These are phyloP conservation scores for Desmodus rotundus DNA, from an alignment of 2,113 vertebrate species.

Conservation along the genomic window DNA sequence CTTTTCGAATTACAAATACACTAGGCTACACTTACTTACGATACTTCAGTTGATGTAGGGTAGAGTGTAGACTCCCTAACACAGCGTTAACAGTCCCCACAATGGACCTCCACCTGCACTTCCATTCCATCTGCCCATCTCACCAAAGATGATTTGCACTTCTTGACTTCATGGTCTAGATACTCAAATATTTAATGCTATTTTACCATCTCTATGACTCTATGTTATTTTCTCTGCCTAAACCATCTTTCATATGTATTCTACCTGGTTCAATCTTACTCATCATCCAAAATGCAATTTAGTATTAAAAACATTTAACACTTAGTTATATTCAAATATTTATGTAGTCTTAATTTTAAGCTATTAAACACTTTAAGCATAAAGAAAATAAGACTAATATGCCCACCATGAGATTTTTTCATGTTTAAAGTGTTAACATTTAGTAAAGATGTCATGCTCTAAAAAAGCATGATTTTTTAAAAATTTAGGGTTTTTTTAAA, in stretches of 20 bases:
- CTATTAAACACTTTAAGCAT: constrained; percentile 8
- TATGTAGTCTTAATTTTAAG: neutral
- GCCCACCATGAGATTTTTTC: neutral
- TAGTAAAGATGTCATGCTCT: neutral
- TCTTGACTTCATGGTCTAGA: neutral
- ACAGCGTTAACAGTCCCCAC: neutral
- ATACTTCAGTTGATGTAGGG: neutral
- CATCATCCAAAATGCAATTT: neutral
- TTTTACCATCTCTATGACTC: neutral
- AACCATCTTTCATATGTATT: neutral
- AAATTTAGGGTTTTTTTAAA: neutral
- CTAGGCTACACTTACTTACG: neutral
- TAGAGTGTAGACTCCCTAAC: neutral
- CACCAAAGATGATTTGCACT: neutral
- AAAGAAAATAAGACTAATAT: neutral
- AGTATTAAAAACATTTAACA: neutral
- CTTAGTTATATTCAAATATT: neutral
- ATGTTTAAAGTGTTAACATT: neutral
- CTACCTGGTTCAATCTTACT: neutral
- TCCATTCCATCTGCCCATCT: neutral
- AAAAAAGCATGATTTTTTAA: too few species aligned
- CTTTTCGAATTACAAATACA: neutral
- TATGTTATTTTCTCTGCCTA: neutral
- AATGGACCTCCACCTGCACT: neutral
- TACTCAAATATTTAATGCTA: neutral